Evolutionary conservation across 1,140 invertebrate species (phyloP).

Genomic region (Drosophila busckii): DNA sequence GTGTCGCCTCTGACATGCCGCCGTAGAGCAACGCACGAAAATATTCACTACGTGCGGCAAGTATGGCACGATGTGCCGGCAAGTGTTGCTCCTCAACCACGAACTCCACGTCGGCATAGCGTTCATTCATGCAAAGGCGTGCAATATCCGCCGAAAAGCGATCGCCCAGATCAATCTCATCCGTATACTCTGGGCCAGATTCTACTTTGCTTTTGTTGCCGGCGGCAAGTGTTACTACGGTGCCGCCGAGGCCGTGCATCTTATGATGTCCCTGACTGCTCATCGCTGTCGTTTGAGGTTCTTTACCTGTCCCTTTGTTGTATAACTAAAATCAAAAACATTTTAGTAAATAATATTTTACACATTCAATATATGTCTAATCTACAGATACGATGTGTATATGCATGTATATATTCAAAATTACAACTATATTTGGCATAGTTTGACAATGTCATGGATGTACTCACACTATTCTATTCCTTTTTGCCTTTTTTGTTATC

Average conservation of each 20-base stretch:
- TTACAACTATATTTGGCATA: too few relatives aligned
- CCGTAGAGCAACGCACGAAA: slow-evolving; percentile 95
- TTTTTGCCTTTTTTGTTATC: background rate
- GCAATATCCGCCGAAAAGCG: slow-evolving; percentile 81
- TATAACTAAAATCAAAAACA: too few relatives aligned
- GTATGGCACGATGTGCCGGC: slow-evolving; percentile 89
- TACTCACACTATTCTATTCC: too few relatives aligned
- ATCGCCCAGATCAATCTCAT: slow-evolving; percentile 56
- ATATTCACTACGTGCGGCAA: slow-evolving; percentile 96
- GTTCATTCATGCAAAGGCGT: slow-evolving; percentile 89
- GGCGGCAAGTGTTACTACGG: slow-evolving; percentile 16
- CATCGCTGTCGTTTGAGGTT: slow-evolving; percentile 25
- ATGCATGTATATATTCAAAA: too few relatives aligned
- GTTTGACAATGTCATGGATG: too few relatives aligned
- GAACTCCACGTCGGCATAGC: slow-evolving; percentile 95
- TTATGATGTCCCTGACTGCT: slow-evolving; percentile 70
- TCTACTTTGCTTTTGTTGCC: slow-evolving; percentile 14
- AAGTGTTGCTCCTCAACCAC: slow-evolving; percentile 91
- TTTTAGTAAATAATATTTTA: too few relatives aligned
- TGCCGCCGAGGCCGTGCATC: slow-evolving; percentile 42
- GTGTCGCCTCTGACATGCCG: slow-evolving; percentile 92
- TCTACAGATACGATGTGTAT: too few relatives aligned
- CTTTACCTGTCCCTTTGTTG: slow-evolving; percentile 4
- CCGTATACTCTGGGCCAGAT: slow-evolving; percentile 37
- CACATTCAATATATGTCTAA: background rate